phyloP scores from a whole-genome alignment of 2,888 invertebrate genomes.

The Leptinotarsa tumamoca region DNA sequence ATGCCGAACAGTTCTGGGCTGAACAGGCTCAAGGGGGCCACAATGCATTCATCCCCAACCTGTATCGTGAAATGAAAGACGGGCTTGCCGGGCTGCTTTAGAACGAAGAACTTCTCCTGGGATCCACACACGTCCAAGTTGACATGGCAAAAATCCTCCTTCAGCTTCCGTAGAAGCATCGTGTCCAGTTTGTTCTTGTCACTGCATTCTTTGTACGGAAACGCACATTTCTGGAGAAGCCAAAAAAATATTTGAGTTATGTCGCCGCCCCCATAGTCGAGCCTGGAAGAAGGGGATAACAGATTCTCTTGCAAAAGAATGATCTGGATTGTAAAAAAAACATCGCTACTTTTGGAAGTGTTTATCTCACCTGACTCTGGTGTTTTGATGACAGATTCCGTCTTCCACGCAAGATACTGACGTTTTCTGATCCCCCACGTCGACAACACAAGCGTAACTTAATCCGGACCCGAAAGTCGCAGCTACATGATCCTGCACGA shows the following conservation, averaged over 20 bases:
- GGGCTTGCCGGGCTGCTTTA: slow-evolving; percentile 78
- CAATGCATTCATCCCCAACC: slow-evolving; percentile 90
- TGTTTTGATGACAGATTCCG: slow-evolving; percentile 91
- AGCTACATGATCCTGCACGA: slow-evolving; percentile 81
- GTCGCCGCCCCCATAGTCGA: slow-evolving; percentile 93
- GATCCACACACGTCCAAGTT: slow-evolving; percentile 91
- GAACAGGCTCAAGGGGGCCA: slow-evolving; percentile 90
- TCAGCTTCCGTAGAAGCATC: slow-evolving; percentile 83
- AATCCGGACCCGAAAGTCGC: slow-evolving; percentile 88
- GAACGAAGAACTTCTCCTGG: slow-evolving; percentile 82
- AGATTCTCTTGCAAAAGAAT: background rate
- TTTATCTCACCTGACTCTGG: slow-evolving; percentile 71
- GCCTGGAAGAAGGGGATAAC: slow-evolving; percentile 63
- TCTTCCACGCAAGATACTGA: slow-evolving; percentile 97
- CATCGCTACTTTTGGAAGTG: background rate
- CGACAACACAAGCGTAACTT: slow-evolving; percentile 92
- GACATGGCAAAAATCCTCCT: slow-evolving; percentile 91
- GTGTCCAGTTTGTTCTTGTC: slow-evolving; percentile 82
- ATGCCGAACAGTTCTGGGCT: slow-evolving; percentile 89
- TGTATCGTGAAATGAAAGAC: slow-evolving; percentile 81
- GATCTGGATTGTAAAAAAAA: background rate
- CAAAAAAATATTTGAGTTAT: slow-evolving; percentile 90
- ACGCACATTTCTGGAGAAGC: slow-evolving; percentile 89
- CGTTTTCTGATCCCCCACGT: slow-evolving; percentile 95
- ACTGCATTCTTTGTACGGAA: slow-evolving; percentile 87